Evolutionary conservation across 2,797 vertebrate genomes (phyloP).

Genomic region (Lerista edwardsae): DNA sequence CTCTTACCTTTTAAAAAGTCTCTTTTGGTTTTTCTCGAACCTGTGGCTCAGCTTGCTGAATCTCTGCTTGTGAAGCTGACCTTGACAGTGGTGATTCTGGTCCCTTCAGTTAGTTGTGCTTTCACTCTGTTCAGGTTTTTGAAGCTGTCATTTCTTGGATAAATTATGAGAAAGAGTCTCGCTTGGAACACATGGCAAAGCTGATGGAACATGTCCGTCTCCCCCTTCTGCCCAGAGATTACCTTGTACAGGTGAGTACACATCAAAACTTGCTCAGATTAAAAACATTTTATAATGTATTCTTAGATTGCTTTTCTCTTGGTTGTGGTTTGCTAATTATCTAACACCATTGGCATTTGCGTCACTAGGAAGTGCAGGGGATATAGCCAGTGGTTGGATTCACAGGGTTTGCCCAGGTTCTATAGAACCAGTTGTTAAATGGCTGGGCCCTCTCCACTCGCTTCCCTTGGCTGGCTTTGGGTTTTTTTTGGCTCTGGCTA

Average conservation of each 20-base stretch:
- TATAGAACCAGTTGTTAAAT: too few relatives aligned
- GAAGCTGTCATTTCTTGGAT: slow-evolving; percentile 96
- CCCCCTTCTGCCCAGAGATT: slow-evolving; percentile 92
- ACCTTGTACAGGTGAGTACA: slow-evolving; percentile 90
- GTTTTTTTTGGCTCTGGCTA: too few relatives aligned
- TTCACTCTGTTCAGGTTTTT: slow-evolving; percentile 84
- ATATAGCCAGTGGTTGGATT: too few relatives aligned
- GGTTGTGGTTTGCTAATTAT: neutral
- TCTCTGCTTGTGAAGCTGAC: slow-evolving; percentile 17
- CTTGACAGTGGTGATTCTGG: slow-evolving; percentile 26
- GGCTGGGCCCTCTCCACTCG: too few relatives aligned
- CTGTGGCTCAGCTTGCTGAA: neutral
- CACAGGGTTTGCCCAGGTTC: too few relatives aligned
- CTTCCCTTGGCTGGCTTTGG: too few relatives aligned
- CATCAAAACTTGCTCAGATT: slow-evolving; percentile 1
- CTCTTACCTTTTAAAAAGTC: neutral
- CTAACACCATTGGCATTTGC: neutral
- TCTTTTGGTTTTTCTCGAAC: rapidly evolving
- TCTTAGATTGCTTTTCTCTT: neutral
- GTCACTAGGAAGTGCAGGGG: too few relatives aligned
- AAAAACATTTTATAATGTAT: neutral
- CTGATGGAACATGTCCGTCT: slow-evolving; percentile 96
- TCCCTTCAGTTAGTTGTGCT: slow-evolving; percentile 36
- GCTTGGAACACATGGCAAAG: slow-evolving; percentile 92
- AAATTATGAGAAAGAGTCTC: slow-evolving; percentile 90